Percentiles rank a stretch among this genome's conserved stretches.
These are phyloP conservation scores for Heterotis niloticus DNA, from an alignment of 2,113 vertebrate species.

Conservation along the genomic window DNA sequence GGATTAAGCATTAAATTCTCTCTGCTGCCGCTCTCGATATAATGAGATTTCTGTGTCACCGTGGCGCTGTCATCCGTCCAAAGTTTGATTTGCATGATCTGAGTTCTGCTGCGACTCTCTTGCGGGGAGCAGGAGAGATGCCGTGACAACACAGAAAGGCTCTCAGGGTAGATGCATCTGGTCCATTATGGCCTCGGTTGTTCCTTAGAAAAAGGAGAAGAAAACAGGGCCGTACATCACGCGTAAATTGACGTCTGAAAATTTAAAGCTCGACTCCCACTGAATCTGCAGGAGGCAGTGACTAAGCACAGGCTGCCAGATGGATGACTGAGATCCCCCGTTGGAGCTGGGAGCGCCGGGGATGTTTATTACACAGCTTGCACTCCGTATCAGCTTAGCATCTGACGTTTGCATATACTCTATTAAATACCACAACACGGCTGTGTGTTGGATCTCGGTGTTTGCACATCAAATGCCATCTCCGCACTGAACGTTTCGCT, in stretches of 20 bases:
- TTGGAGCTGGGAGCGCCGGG: not conserved
- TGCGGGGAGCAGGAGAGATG: conserved; percentile 39
- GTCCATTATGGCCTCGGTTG: conserved; percentile 36
- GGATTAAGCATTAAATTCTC: not conserved
- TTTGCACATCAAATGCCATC: not conserved
- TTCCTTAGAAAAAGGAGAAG: no score
- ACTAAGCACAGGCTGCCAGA: conserved; percentile 27
- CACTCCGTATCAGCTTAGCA: not conserved
- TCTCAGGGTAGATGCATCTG: conserved; percentile 40
- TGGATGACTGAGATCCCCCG: conserved; percentile 27
- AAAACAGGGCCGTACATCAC: not conserved
- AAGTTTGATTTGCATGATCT: conserved; percentile 35
- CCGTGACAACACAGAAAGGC: conserved; percentile 26
- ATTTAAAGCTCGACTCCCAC: conserved; percentile 28
- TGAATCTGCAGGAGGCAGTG: conserved; percentile 23
- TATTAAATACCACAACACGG: not conserved
- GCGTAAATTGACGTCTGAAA: conserved; percentile 10
- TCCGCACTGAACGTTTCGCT: not conserved
- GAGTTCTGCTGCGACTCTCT: conserved; percentile 36
- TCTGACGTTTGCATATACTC: not conserved
- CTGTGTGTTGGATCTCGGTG: not conserved
- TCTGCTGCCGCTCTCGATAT: conserved; percentile 30
- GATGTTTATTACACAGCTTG: not conserved
- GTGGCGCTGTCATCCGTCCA: conserved; percentile 33
- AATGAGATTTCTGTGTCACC: conserved; percentile 10